Conservation (phyloP, 2,113 vertebrate species). For the Saguinus midas region DNA sequence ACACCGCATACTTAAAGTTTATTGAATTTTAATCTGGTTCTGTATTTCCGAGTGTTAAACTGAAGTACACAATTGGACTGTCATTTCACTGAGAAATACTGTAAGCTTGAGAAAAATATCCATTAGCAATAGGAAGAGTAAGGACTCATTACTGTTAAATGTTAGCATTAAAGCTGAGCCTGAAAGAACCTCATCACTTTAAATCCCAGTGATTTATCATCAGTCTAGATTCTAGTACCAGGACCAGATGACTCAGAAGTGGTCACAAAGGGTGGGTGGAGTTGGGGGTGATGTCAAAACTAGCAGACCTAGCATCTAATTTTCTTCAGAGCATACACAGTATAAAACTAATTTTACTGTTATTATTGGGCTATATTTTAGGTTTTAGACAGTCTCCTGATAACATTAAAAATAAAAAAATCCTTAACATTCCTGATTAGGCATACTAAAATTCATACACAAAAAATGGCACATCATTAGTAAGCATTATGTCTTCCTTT, state of each 20-base stretch:
- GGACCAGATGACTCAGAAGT: not conserved
- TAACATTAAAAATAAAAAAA: not conserved
- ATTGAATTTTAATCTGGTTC: constrained; percentile 22
- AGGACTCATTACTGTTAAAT: constrained; percentile 40
- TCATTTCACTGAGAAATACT: constrained; percentile 12
- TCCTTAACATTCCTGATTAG: not conserved
- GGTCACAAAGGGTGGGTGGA: too few species aligned
- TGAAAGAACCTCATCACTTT: constrained; percentile 57
- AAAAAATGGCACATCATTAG: not conserved
- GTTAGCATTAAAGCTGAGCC: constrained; percentile 6
- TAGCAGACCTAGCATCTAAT: not conserved
- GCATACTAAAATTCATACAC: not conserved
- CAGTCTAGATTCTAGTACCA: not conserved
- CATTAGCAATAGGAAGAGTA: not conserved
- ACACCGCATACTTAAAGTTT: not conserved
- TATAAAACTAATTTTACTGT: not conserved
- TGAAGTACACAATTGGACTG: not conserved
- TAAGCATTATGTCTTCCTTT: not conserved
- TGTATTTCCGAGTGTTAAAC: not conserved
- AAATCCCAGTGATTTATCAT: not conserved
- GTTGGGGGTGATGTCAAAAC: accelerated
- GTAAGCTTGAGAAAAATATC: not conserved
- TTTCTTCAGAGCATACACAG: not conserved
- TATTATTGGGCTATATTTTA: not conserved
- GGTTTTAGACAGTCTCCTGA: not conserved